A percentile compares a stretch with the other conserved stretches of the same genome.
These are phyloP conservation scores for Coenonympha arcania DNA, from an alignment of 2,888 invertebrate genomes.

Conservation along the genomic window DNA sequence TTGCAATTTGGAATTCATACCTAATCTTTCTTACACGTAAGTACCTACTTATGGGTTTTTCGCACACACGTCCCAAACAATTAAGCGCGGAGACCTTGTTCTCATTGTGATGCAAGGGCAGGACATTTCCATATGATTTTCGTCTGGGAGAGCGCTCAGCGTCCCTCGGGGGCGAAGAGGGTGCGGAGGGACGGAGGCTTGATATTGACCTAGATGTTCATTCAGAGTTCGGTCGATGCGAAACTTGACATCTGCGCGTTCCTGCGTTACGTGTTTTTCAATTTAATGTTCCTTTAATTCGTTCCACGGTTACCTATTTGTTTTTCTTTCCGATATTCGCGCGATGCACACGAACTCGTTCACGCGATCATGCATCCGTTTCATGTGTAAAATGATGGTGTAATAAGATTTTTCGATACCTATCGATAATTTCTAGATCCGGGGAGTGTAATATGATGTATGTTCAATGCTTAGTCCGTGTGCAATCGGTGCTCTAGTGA, in stretches of 20 bases:
- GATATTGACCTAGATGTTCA: constrained; percentile 75
- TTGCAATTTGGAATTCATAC: no score
- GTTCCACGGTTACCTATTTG: constrained; percentile 38
- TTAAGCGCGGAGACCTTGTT: constrained; percentile 1
- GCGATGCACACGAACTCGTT: constrained; percentile 17
- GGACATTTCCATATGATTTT: constrained; percentile 53
- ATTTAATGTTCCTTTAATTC: constrained; percentile 53
- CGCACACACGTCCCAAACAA: background rate
- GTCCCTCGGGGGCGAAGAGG: constrained; percentile 46
- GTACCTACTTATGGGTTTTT: background rate
- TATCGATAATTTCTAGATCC: constrained; percentile 13
- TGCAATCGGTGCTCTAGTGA: constrained; percentile 39
- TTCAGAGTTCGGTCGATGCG: constrained; percentile 75
- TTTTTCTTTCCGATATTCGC: constrained; percentile 34
- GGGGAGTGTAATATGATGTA: constrained; percentile 47
- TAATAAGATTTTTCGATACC: constrained; percentile 25
- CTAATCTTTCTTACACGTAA: no score
- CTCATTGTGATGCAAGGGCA: constrained; percentile 18
- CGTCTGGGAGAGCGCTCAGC: constrained; percentile 52
- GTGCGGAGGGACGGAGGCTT: constrained; percentile 56
- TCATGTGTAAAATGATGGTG: constrained; percentile 16
- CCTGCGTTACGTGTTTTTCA: constrained; percentile 66
- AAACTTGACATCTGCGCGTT: constrained; percentile 74
- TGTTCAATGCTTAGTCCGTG: constrained; percentile 39
- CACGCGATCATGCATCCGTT: constrained; percentile 1